phyloP scores from a whole-genome alignment of 2,113 vertebrate species.

The Stigmatopora nigra region DNA sequence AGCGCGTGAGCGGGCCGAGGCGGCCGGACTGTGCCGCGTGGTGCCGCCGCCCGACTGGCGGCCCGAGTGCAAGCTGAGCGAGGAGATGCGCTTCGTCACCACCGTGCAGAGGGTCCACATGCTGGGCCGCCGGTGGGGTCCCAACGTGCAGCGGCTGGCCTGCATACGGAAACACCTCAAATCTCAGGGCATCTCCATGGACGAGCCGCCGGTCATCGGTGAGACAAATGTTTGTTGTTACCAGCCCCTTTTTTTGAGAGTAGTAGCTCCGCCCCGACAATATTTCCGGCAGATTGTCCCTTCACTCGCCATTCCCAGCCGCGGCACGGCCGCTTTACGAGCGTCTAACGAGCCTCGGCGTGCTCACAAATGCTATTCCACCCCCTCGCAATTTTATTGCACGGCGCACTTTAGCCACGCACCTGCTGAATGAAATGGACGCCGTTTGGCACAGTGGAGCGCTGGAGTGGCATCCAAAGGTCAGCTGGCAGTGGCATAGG shows the following conservation, averaged over 20 bases:
- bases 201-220: constrained; percentile 98
- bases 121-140: constrained; percentile 96
- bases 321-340: neutral
- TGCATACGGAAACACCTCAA: constrained; percentile 99
- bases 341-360: constrained; percentile 1
- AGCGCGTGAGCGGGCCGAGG: constrained; percentile 85
- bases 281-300: constrained; percentile 1
- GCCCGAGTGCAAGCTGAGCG: constrained; percentile 96
- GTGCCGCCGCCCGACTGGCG: constrained; percentile 93
- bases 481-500: neutral
- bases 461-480: neutral
- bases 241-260: neutral
- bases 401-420: neutral
- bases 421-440: neutral
- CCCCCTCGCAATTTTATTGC: neutral
- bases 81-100: constrained; percentile 98
- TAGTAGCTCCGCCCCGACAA: neutral
- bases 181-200: constrained; percentile 99
- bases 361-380: neutral
- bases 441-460: neutral
- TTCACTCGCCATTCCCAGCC: neutral
- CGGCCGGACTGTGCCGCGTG: constrained; percentile 89
- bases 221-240: constrained; percentile 50
- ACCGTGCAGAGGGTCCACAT: constrained; percentile 98
- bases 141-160: constrained; percentile 95